phyloP scores from a whole-genome alignment of 2,113 vertebrate genomes.

The Cynopterus brachyotis region DNA sequence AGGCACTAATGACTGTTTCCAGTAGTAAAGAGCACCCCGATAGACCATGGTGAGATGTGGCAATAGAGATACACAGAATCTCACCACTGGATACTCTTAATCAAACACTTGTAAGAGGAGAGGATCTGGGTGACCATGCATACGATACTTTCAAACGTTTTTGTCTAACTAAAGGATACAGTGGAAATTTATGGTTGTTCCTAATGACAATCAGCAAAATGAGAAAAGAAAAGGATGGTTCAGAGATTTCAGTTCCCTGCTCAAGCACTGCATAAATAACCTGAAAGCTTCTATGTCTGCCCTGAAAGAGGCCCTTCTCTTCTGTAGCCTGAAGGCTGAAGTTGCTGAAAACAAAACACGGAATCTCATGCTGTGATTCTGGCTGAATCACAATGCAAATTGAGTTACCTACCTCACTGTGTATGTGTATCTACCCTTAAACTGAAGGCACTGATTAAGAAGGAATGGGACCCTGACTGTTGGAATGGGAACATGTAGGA shows the following conservation, averaged over 20 bases:
- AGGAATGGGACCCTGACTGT: not conserved
- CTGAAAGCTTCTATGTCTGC: not conserved
- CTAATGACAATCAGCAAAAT: not conserved
- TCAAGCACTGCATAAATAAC: not conserved
- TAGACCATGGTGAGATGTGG: not conserved
- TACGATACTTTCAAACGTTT: not conserved
- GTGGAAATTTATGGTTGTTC: not conserved
- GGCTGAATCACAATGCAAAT: not conserved
- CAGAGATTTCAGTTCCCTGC: not conserved
- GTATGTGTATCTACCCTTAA: not conserved
- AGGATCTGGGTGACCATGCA: not conserved
- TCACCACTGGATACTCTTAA: not conserved
- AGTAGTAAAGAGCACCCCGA: not conserved
- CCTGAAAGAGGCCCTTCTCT: not conserved
- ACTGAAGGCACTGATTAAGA: not conserved
- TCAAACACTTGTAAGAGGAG: not conserved
- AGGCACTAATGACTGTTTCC: not conserved
- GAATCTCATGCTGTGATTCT: not conserved
- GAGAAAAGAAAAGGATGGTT: not conserved
- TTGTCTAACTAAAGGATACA: not conserved
- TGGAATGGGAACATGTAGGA: not conserved
- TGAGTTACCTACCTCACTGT: not conserved
- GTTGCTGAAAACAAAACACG: not conserved
- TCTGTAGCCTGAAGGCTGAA: not conserved
- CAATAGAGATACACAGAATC: not conserved